Percentiles rank a stretch among this genome's conserved stretches.
These are phyloP conservation scores for Tylochromis polylepis DNA, from an alignment of 2,113 vertebrate species.

Conservation along the genomic window DNA sequence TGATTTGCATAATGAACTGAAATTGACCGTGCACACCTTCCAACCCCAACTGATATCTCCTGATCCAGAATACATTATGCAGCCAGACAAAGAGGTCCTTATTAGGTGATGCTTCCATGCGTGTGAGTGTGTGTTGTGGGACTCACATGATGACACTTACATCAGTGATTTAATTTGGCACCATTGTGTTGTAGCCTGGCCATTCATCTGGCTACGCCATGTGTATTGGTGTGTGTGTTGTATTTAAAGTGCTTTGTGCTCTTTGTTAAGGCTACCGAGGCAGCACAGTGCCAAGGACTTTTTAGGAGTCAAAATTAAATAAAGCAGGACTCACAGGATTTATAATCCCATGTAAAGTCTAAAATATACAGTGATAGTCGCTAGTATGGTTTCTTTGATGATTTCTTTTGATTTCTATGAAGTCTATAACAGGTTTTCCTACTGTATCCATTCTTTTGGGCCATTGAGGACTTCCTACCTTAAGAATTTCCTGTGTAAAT, in stretches of 20 bases:
- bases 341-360: neutral
- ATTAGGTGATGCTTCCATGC: slow-evolving; percentile 53
- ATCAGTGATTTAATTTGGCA: slow-evolving; percentile 71
- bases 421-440: neutral
- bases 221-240: slow-evolving; percentile 18
- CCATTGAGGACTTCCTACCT: neutral
- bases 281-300: neutral
- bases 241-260: slow-evolving; percentile 42
- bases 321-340: neutral
- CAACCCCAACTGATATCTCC: slow-evolving; percentile 16
- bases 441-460: neutral
- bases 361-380: neutral
- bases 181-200: slow-evolving; percentile 52
- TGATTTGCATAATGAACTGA: slow-evolving; percentile 62
- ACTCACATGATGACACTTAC: slow-evolving; percentile 45
- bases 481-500: neutral
- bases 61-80: slow-evolving; percentile 51
- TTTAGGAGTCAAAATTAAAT: slow-evolving; percentile 33
- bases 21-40: slow-evolving; percentile 46
- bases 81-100: slow-evolving; percentile 58
- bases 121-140: slow-evolving; percentile 22
- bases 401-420: neutral
- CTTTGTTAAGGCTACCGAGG: slow-evolving; percentile 61
- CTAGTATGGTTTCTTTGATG: neutral
- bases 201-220: slow-evolving; percentile 55